phyloP scores from a whole-genome alignment of 2,888 invertebrate genomes.

The Bellardia bayeri region DNA sequence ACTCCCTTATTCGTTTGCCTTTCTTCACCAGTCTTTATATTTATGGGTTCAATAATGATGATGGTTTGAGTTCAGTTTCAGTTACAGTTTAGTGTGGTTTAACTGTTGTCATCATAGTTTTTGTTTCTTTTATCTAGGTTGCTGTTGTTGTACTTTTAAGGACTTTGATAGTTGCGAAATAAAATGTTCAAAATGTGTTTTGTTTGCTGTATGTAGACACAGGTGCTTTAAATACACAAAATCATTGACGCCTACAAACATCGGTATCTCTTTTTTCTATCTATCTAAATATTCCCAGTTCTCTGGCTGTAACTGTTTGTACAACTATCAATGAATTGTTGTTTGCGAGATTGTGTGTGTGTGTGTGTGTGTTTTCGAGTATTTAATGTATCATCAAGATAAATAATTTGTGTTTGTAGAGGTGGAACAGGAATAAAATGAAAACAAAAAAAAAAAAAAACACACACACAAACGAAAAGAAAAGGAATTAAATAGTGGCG shows the following conservation, averaged over 20 bases:
- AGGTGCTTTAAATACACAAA: conserved; percentile 76
- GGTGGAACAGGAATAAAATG: conserved; percentile 48
- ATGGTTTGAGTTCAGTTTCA: conserved; percentile 9
- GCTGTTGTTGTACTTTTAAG: conserved; percentile 37
- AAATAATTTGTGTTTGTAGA: conserved; percentile 57
- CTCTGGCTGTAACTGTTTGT: background rate
- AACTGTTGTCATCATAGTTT: conserved; percentile 45
- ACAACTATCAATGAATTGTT: conserved; percentile 39
- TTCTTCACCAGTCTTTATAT: background rate
- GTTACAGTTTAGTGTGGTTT: conserved; percentile 20
- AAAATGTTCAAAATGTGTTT: conserved; percentile 57
- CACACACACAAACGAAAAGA: background rate
- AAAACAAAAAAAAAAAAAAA: conserved; percentile 25
- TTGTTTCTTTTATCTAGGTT: background rate
- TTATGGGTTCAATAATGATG: conserved; percentile 24
- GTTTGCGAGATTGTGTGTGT: conserved; percentile 27
- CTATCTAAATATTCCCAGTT: conserved; percentile 14
- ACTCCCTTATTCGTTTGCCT: conserved; percentile 5
- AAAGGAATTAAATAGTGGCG: conserved; percentile 8
- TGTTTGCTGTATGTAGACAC: conserved; percentile 70
- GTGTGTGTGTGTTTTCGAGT: background rate
- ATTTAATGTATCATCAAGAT: conserved; percentile 58
- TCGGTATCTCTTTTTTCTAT: conserved; percentile 60
- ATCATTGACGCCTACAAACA: conserved; percentile 75
- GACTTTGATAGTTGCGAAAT: conserved; percentile 73